Conservation (phyloP, 2,888 invertebrate genomes). For the Amphipoea oculea region DNA sequence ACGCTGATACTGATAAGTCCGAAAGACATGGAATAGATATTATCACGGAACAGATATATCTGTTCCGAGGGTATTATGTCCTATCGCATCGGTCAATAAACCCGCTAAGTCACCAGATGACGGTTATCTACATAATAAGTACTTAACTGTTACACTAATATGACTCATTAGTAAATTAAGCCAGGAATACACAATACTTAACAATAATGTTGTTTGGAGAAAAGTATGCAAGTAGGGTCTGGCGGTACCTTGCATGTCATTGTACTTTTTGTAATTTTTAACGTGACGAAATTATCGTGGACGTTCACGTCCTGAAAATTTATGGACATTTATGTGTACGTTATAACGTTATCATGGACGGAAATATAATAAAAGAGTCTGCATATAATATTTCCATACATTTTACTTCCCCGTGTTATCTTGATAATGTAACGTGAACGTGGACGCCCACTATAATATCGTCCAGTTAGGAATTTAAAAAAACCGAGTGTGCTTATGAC, state of each 20-base stretch:
- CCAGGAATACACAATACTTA: background rate
- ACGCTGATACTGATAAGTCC: background rate
- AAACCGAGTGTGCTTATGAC: too few relatives aligned
- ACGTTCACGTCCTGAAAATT: background rate
- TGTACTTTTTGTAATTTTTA: background rate
- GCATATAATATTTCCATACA: too few relatives aligned
- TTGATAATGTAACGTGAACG: background rate
- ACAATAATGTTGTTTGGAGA: too few relatives aligned
- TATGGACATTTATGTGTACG: background rate
- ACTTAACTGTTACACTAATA: background rate
- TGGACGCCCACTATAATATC: background rate
- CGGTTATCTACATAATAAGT: constrained; percentile 1
- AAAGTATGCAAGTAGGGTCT: background rate
- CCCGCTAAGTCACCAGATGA: background rate
- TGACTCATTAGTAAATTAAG: constrained; percentile 11
- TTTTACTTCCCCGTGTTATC: too few relatives aligned
- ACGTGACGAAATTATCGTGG: background rate
- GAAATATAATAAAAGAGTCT: too few relatives aligned
- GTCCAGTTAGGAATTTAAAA: background rate
- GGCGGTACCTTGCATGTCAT: background rate
- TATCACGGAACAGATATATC: background rate
- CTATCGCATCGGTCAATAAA: constrained; percentile 20
- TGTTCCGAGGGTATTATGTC: background rate
- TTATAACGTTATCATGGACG: too few relatives aligned
- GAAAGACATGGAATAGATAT: background rate